phyloP scores from a whole-genome alignment of 2,888 invertebrate genomes.

The Eupithecia subfuscata region DNA sequence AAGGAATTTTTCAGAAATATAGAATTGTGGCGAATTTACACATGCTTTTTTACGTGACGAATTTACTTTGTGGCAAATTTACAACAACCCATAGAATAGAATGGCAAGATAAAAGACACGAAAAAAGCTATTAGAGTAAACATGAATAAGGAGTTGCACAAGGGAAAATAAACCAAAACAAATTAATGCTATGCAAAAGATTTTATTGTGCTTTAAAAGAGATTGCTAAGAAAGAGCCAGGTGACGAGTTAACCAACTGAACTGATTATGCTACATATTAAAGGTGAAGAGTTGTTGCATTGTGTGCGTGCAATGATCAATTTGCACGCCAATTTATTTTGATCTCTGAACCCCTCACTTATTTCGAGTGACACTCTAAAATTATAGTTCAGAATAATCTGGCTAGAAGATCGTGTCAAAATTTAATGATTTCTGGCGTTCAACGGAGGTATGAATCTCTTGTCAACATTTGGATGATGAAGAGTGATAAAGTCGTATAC shows the following conservation, averaged over 20 bases:
- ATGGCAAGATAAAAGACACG: neutral
- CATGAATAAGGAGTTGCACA: neutral
- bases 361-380: slow-evolving; percentile 34
- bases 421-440: slow-evolving; percentile 48
- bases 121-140: too few relatives aligned
- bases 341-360: slow-evolving; percentile 34
- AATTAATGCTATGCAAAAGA: neutral
- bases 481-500: slow-evolving; percentile 18
- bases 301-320: slow-evolving; percentile 32
- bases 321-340: slow-evolving; percentile 40
- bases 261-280: slow-evolving; percentile 15
- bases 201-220: neutral
- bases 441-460: neutral
- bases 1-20: too few relatives aligned
- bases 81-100: too few relatives aligned
- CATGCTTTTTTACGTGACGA: too few relatives aligned
- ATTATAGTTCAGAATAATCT: slow-evolving; percentile 49
- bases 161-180: neutral
- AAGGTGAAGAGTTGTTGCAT: slow-evolving; percentile 33
- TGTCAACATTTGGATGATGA: slow-evolving; percentile 15
- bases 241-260: slow-evolving; percentile 11
- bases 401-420: slow-evolving; percentile 52
- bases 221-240: neutral
- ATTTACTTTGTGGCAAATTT: too few relatives aligned
- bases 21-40: too few relatives aligned